Evolutionary conservation across 2,888 invertebrate genomes (phyloP).

Genomic region (Amiota communis): DNA sequence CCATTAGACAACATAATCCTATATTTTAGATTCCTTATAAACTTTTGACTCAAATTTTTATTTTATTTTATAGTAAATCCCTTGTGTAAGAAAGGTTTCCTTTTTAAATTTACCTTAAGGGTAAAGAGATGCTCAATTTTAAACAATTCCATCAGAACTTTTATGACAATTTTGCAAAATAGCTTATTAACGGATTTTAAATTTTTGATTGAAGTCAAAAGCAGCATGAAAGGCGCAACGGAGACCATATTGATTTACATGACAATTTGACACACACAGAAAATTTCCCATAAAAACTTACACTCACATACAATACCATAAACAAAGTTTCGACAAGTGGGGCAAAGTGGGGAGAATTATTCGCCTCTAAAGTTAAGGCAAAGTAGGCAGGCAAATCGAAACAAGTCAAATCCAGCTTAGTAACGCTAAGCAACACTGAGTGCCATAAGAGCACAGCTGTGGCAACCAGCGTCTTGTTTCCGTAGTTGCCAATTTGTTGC

Average conservation of each 20-base stretch:
- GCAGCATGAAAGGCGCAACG: slow-evolving; percentile 14
- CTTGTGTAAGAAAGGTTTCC: no score
- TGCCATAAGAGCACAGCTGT: slow-evolving; percentile 38
- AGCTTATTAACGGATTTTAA: slow-evolving; percentile 63
- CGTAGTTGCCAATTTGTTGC: slow-evolving; percentile 16
- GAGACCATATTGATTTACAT: slow-evolving; percentile 48
- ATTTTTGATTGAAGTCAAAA: slow-evolving; percentile 8
- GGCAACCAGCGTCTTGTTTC: slow-evolving; percentile 24
- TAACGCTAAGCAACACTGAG: slow-evolving; percentile 12
- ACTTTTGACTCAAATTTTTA: no score
- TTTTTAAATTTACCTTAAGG: no score
- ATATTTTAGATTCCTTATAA: no score
- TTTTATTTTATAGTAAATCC: no score
- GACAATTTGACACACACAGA: slow-evolving; percentile 29
- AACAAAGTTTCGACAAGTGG: no score
- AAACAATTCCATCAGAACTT: no score
- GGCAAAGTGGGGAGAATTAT: no score
- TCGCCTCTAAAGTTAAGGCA: no score
- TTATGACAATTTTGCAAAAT: slow-evolving; percentile 53
- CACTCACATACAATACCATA: not conserved
- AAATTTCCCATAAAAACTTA: slow-evolving; percentile 25
- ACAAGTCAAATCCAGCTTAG: not conserved
- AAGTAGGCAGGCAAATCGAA: no score
- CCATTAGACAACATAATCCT: no score
- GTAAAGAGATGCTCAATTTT: no score